phyloP scores from a whole-genome alignment of 2,888 invertebrate species.

The Chloroclysta siterata region DNA sequence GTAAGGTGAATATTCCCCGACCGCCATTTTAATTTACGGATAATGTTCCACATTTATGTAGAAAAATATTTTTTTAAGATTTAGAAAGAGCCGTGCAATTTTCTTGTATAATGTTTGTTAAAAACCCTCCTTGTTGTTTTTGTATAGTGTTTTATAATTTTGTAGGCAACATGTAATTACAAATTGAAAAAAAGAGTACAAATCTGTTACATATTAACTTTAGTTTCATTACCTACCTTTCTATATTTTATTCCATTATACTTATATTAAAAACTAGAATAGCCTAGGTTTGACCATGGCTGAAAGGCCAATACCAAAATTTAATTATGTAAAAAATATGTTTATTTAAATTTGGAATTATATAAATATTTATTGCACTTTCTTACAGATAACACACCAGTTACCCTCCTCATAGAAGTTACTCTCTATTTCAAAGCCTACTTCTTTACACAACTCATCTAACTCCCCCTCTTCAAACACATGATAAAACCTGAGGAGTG shows the following conservation, averaged over 20 bases:
- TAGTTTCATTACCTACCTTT: constrained; percentile 20
- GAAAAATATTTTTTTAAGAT: constrained; percentile 14
- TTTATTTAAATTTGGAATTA: neutral
- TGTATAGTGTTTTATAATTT: constrained; percentile 63
- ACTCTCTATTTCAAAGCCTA: constrained; percentile 84
- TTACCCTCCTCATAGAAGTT: constrained; percentile 98
- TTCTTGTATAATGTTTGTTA: constrained; percentile 43
- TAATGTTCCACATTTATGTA: no score
- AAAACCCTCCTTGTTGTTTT: constrained; percentile 43
- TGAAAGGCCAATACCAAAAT: no score
- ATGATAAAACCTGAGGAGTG: constrained; percentile 95
- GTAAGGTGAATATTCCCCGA: neutral
- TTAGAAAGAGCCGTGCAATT: constrained; percentile 9
- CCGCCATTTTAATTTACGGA: constrained; percentile 7
- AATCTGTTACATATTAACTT: constrained; percentile 52
- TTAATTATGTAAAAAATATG: no score
- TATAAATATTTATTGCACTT: constrained; percentile 62
- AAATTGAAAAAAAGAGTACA: constrained; percentile 62
- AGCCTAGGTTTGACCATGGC: no score
- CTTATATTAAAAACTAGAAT: no score
- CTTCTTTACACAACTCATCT: constrained; percentile 85
- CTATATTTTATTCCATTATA: no score
- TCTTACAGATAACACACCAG: constrained; percentile 94
- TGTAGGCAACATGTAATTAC: constrained; percentile 56
- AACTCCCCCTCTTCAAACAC: constrained; percentile 95